phyloP scores from a whole-genome alignment of 2,113 vertebrate genomes.

The Syngnathus floridae region DNA sequence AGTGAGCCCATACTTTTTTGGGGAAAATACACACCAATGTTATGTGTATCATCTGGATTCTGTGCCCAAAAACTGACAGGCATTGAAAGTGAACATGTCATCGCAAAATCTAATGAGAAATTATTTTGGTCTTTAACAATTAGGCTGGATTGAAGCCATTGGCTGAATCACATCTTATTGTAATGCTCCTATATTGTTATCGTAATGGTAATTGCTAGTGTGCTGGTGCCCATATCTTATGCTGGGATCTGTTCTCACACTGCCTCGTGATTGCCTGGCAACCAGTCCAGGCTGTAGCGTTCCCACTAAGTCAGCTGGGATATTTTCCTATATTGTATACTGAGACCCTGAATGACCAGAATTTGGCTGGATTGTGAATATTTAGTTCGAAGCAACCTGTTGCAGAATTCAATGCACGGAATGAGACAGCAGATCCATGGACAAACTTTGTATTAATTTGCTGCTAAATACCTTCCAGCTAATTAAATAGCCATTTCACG shows the following conservation, averaged over 20 bases:
- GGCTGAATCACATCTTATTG: no score
- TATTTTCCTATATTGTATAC: neutral
- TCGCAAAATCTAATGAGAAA: no score
- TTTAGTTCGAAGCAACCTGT: neutral
- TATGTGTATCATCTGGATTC: neutral
- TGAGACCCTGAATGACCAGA: neutral
- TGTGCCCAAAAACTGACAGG: neutral
- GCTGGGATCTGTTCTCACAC: neutral
- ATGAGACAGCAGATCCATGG: slow-evolving; percentile 3
- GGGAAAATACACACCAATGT: neutral
- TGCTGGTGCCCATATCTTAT: neutral
- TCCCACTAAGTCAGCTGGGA: neutral
- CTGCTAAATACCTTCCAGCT: slow-evolving; percentile 3
- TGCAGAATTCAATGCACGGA: slow-evolving; percentile 1
- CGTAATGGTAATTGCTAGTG: neutral
- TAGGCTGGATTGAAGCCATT: no score
- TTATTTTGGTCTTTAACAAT: no score
- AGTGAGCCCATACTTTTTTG: neutral
- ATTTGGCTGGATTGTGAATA: neutral
- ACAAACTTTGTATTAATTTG: slow-evolving; percentile 4
- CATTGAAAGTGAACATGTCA: neutral
- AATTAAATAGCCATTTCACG: slow-evolving; percentile 8
- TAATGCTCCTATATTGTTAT: neutral
- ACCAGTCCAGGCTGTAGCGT: neutral
- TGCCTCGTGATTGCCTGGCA: neutral